These are phyloP conservation scores for Triplophysa yarkandensis DNA, from an alignment of 2,797 vertebrate species.

Conservation along the genomic window DNA sequence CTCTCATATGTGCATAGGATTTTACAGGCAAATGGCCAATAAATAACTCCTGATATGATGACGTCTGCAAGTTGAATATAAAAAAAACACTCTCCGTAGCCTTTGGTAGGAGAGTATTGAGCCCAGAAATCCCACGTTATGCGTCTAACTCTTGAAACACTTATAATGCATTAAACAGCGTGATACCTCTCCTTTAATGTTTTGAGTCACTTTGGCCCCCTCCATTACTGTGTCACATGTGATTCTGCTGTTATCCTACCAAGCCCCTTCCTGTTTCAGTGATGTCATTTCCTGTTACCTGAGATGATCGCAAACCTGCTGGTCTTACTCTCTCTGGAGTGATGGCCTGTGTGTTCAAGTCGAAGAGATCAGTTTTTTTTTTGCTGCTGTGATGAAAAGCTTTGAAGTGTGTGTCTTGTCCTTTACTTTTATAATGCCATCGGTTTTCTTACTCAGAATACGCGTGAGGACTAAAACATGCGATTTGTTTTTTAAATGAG, in stretches of 20 bases:
- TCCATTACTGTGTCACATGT: neutral
- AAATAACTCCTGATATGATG: no score
- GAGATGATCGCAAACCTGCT: slow-evolving; percentile 25
- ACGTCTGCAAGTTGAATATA: no score
- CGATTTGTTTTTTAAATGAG: neutral
- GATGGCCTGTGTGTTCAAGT: slow-evolving; percentile 27
- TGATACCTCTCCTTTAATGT: no score
- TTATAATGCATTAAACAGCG: no score
- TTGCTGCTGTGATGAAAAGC: slow-evolving; percentile 51
- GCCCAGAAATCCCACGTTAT: no score
- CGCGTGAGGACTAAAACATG: neutral
- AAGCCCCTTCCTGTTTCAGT: slow-evolving; percentile 61
- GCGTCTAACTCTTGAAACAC: no score
- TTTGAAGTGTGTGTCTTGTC: slow-evolving; percentile 20
- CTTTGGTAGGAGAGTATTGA: no score
- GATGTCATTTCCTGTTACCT: slow-evolving; percentile 62
- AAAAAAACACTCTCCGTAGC: no score
- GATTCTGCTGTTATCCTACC: slow-evolving; percentile 67
- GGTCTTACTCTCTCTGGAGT: slow-evolving; percentile 42
- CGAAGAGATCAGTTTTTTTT: slow-evolving; percentile 54
- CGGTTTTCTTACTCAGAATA: slow-evolving; percentile 26
- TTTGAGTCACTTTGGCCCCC: slow-evolving; percentile 40
- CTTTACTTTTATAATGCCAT: slow-evolving; percentile 45
- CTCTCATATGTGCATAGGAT: no score
- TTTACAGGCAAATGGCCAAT: no score